Percentiles rank a stretch among this genome's conserved stretches.
Evolutionary conservation across 1,140 invertebrate genomes (phyloP).

Genomic region (Heliothis virescens): DNA sequence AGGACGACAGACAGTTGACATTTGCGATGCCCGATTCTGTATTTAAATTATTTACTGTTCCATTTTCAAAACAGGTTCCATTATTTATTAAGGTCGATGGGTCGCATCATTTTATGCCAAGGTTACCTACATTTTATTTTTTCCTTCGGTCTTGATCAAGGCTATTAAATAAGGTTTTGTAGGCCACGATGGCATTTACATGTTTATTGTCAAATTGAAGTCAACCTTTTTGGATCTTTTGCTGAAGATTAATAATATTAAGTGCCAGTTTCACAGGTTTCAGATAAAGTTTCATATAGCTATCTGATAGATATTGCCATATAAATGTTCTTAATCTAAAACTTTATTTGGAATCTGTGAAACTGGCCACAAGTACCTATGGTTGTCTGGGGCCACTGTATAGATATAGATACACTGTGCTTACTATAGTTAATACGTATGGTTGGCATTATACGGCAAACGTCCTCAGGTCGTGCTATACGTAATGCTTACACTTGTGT

Average conservation of each 20-base stretch:
- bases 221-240: background rate
- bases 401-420: background rate
- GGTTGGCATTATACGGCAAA: conserved; percentile 5
- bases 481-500: conserved; percentile 36
- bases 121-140: too few species aligned
- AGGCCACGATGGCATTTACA: too few species aligned
- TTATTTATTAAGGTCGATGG: conserved; percentile 6
- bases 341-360: background rate
- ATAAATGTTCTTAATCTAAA: background rate
- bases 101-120: background rate
- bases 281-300: too few species aligned
- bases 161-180: too few species aligned
- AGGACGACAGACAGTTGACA: conserved; percentile 17
- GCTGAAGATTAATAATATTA: background rate
- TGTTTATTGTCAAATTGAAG: too few species aligned
- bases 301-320: too few species aligned
- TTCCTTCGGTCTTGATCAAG: too few species aligned
- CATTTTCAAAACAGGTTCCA: conserved; percentile 9
- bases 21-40: background rate
- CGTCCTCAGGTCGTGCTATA: conserved; percentile 4
- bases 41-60: background rate
- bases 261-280: too few species aligned
- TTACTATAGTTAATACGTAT: conserved; percentile 25
- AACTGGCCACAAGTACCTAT: background rate
- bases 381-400: background rate